Base-by-base conservation (phyloP, 2,888 invertebrate genomes). In the Euplagia quadripunctaria region DNA sequence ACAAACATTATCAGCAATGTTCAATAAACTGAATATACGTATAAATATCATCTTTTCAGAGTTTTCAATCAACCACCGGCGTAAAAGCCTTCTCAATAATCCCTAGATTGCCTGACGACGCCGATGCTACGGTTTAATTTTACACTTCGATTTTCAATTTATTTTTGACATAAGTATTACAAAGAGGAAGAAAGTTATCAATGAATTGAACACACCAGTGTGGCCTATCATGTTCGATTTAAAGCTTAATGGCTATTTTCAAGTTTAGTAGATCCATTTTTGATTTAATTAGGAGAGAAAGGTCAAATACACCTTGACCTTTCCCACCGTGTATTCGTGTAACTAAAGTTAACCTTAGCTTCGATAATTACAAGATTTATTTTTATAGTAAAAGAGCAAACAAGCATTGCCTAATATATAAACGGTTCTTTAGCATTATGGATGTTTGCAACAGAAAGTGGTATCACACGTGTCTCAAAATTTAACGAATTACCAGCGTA, bases 61-160 rank as follows among this genome's bases (percentile, higher is more conserved):
- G 79, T 70, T 79, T 77, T 73, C 82, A 82, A 82, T 82, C 82
- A 76, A 67, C 68, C 64, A 70, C 69, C 42, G 17, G 69, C 51
- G 64, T 70, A 31, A 14, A 43, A 49, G 46, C 43, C 46, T 55
- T 16, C 64, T 31, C 58, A n/a, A 43, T 79, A 80, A 82, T 82
- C 81, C 83, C 68, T 66, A 81, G 79, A 82, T 81, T 82, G 82
- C 58, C 58, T 64, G 67, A 46, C 68, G 73, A 58, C 31, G 46
- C 49, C 67, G 63, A 12, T 64, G 49, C 65, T 20, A 16, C 70
- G 46, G 68, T 42, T 66, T 65, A 70, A 76, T 73, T 74, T 74
- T 75, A 66, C 64, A 74, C 41, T 65, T 17, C 14, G 16, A 70
- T 64, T 42, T 77, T 70, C 31, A 71, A 64, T 76, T 76, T 70